Conservation (phyloP, 2,797 vertebrate genomes). For the Taeniopygia guttata region DNA sequence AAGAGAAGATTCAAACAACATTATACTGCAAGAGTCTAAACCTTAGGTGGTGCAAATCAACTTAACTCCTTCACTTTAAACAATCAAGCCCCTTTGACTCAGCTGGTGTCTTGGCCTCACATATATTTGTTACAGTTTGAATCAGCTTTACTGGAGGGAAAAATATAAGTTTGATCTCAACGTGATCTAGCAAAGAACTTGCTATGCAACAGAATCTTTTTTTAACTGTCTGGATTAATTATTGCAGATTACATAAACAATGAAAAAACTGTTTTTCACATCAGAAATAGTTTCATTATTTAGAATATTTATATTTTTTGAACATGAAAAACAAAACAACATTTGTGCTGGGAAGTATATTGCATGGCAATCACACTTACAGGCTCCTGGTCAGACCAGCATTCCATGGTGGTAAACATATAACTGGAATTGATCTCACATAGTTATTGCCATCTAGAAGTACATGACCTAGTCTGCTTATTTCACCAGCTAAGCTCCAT, state of each 20-base stretch:
- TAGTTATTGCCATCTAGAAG: not conserved
- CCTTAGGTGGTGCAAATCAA: slow-evolving; percentile 31
- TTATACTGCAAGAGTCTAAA: not conserved
- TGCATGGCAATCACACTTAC: not conserved
- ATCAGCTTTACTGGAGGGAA: not conserved
- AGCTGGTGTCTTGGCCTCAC: not conserved
- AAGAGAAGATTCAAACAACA: slow-evolving; percentile 14
- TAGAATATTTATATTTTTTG: not conserved
- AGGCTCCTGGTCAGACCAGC: not conserved
- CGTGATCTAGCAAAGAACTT: not conserved
- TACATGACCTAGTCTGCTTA: not conserved
- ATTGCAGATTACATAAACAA: not conserved
- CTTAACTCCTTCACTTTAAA: not conserved
- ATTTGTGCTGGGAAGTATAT: not conserved
- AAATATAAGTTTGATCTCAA: not conserved
- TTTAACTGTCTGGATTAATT: not conserved
- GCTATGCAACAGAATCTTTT: not conserved
- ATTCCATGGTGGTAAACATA: not conserved
- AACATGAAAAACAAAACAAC: not conserved
- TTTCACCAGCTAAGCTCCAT: not conserved
- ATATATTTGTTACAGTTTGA: not conserved
- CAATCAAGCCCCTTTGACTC: not conserved
- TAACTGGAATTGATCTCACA: not conserved
- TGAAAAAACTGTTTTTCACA: not conserved
- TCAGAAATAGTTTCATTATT: not conserved